Conservation (phyloP, 37 sponge, comb jelly and placozoan genomes). For the Spongia lamella region DNA sequence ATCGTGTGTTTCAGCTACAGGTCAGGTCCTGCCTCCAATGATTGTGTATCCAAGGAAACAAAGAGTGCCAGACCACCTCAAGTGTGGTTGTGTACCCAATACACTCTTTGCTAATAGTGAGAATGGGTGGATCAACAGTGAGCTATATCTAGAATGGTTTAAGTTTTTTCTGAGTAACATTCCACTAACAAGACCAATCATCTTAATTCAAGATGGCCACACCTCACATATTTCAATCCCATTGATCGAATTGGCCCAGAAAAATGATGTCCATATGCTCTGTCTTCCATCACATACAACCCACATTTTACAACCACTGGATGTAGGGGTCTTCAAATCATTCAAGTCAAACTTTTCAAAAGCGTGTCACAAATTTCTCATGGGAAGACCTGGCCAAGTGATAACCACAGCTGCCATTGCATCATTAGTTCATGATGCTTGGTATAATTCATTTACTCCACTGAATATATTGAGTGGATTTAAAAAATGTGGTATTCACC, state of each 20-base stretch:
- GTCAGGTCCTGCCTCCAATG: constrained; percentile 49
- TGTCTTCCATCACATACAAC: constrained; percentile 65
- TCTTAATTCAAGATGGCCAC: constrained; percentile 66
- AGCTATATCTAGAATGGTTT: constrained; percentile 55
- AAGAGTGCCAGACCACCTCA: constrained; percentile 34
- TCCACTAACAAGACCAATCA: constrained; percentile 47
- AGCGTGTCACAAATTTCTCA: constrained; percentile 26
- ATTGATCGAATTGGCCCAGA: constrained; percentile 59
- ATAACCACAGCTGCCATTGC: constrained; percentile 41
- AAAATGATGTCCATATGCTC: constrained; percentile 39
- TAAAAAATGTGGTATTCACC: constrained; percentile 50
- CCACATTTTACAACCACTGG: constrained; percentile 62
- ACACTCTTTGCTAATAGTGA: constrained; percentile 54
- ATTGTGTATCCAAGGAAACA: constrained; percentile 59
- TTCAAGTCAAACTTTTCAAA: not conserved
- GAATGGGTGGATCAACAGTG: constrained; percentile 59
- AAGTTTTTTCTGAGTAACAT: constrained; percentile 40
- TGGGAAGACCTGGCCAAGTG: constrained; percentile 44
- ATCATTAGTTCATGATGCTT: constrained; percentile 40
- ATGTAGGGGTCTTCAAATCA: constrained; percentile 68
- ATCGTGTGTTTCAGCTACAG: constrained; percentile 56
- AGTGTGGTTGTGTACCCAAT: constrained; percentile 38
- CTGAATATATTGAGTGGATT: constrained; percentile 64
- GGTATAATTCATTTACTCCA: constrained; percentile 34
- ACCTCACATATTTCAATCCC: constrained; percentile 52